These are phyloP conservation scores for Glossophaga mutica DNA, from an alignment of 2,797 vertebrate species.

Conservation along the genomic window DNA sequence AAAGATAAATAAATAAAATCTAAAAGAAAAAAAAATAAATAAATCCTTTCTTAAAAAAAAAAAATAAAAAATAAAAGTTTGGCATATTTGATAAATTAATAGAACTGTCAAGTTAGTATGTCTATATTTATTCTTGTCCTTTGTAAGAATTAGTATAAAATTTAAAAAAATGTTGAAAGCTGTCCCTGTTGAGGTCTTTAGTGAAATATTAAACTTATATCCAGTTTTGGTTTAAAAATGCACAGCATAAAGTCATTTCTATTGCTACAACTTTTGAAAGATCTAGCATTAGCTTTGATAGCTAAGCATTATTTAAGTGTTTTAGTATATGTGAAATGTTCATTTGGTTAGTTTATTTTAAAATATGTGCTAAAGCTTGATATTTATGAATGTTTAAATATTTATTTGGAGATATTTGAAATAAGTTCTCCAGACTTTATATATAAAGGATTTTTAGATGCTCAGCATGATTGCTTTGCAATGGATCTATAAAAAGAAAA, in stretches of 20 bases:
- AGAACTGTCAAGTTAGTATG: background rate
- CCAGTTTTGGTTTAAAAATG: background rate
- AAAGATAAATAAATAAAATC: no score
- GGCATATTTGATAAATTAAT: background rate
- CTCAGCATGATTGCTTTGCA: slow-evolving; percentile 28
- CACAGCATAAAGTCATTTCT: background rate
- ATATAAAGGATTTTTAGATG: slow-evolving; percentile 13
- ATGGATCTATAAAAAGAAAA: slow-evolving; percentile 9
- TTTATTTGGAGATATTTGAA: background rate
- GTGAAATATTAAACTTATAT: background rate
- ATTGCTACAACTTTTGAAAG: background rate
- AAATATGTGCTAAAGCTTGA: background rate
- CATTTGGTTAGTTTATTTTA: slow-evolving; percentile 24
- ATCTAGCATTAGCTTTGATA: background rate
- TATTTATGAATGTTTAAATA: background rate
- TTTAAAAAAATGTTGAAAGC: background rate
- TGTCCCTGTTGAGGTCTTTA: background rate
- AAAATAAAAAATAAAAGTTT: no score
- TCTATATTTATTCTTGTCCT: background rate
- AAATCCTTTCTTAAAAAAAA: no score
- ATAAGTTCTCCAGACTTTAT: background rate
- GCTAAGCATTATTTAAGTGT: background rate
- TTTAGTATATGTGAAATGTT: slow-evolving; percentile 1
- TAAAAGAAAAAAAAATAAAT: no score
- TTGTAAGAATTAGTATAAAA: background rate